Evolutionary conservation across 2,113 vertebrate genomes (phyloP), one percentile per base, ranked within the genome.

Genomic region (Ammodytes dubius): DNA sequence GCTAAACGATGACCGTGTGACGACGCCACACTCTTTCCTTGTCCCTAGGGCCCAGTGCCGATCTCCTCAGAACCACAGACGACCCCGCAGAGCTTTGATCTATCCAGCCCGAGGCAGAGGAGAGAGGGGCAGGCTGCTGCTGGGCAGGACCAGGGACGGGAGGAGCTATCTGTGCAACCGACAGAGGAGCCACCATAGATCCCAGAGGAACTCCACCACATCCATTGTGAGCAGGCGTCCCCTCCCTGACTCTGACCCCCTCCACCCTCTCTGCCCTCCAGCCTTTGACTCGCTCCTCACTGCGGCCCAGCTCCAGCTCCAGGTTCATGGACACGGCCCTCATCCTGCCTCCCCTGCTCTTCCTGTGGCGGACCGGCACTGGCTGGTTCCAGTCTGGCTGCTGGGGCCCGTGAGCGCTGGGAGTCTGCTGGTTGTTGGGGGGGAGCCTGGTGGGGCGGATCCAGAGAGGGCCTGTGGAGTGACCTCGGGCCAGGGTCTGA

Each of bases 1-100:
- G 9, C 89, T 81, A 91, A 77, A 98, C 96, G 57, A 97, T 91
- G 54, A 97, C 96, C 0, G 97, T 97, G 93, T 98, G 96, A 9
- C 96, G 95, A 0, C 96, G 94, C 95, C 96, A 96, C 54, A 94
- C 95, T 88, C 94, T 96, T 27, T 94, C 95, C 87, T 92, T 96
- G 71, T 96, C 94, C 37, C 93, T 92, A 0, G 94, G 94, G 71
- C 95, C 95, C 0, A 95, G 92, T 2, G 94, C 75, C 56, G 95
- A 94, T 0, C 92, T 94, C 77, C 95, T 94, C 79, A 93, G 74
- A 85, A 97, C 96, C 0, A 97, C 95, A 0, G 93, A 73, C 0
- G 96, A 93, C 76, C 81, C 86, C 0, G 94, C 91, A 39, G 91
- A 83, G 42, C 77, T 78, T 0, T 93, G 82, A 0, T 88, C 47